Evolutionary conservation across 2,797 vertebrate species (phyloP).

Genomic region (Coregonus suidteri): DNA sequence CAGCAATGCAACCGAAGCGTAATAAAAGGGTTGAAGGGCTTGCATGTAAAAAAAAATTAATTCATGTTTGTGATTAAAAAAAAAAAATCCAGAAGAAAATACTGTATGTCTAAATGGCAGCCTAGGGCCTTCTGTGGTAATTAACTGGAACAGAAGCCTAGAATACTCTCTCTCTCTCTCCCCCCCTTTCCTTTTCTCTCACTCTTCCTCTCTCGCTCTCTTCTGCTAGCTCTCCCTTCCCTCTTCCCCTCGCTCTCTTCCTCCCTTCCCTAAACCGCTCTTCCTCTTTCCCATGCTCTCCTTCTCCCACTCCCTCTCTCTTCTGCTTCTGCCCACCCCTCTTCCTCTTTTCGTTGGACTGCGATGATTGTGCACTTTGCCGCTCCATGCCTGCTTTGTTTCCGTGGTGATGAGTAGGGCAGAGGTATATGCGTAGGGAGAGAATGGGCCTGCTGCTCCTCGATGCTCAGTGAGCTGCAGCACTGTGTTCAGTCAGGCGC

Average conservation of each 20-base stretch:
- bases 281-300: constrained; percentile 29
- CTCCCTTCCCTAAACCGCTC: constrained; percentile 12
- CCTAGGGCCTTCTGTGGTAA: constrained; percentile 70
- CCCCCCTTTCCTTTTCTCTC: background rate
- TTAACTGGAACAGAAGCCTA: constrained; percentile 75
- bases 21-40: constrained; percentile 69
- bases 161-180: constrained; percentile 57
- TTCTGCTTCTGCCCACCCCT: constrained; percentile 26
- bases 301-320: constrained; percentile 30
- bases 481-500: constrained; percentile 48
- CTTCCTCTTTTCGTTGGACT: constrained; percentile 47
- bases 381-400: constrained; percentile 43
- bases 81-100: constrained; percentile 69
- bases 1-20: constrained; percentile 68
- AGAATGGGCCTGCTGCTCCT: background rate
- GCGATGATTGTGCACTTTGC: constrained; percentile 65
- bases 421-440: background rate
- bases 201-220: background rate
- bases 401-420: constrained; percentile 57
- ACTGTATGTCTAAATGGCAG: constrained; percentile 70
- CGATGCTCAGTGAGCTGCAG: constrained; percentile 20
- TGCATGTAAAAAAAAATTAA: constrained; percentile 77
- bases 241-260: constrained; percentile 40
- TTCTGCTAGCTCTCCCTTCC: too few relatives aligned
- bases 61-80: constrained; percentile 73